A percentile compares a stretch with the other conserved stretches of the same genome.
Evolutionary conservation across 37 sponge, comb jelly and placozoan genomes (phyloP).

Genomic region (Tethya wilhelma): DNA sequence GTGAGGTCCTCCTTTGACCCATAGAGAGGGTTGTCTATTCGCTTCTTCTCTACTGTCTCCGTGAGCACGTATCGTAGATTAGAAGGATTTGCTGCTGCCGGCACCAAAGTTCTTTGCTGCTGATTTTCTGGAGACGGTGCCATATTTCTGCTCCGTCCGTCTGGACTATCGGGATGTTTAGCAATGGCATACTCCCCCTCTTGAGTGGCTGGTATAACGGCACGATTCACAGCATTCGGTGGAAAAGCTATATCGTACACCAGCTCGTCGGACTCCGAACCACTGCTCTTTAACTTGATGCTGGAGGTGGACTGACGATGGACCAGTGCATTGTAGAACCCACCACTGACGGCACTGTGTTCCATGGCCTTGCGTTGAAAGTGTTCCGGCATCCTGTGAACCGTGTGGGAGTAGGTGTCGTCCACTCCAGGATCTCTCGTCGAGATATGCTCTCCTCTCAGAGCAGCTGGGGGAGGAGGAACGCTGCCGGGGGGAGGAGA

Average conservation of each 20-base stretch:
- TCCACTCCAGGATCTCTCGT: too few species aligned
- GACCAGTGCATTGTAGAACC: constrained; percentile 41
- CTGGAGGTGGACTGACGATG: not conserved
- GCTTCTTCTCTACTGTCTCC: not conserved
- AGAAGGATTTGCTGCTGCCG: not conserved
- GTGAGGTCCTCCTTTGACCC: too few species aligned
- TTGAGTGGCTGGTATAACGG: not conserved
- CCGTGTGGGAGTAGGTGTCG: constrained; percentile 50
- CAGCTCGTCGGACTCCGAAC: not conserved
- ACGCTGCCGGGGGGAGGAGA: too few species aligned
- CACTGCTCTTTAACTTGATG: not conserved
- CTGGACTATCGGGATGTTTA: not conserved
- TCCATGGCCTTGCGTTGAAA: constrained; percentile 4
- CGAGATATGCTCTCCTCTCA: not conserved
- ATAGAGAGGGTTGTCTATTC: not conserved
- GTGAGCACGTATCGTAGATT: too few species aligned
- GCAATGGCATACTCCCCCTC: constrained; percentile 24
- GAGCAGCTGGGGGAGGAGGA: too few species aligned
- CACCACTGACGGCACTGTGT: not conserved
- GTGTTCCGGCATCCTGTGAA: constrained; percentile 22
- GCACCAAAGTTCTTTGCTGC: not conserved
- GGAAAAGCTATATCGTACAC: constrained; percentile 36
- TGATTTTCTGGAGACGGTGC: too few species aligned
- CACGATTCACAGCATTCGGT: not conserved
- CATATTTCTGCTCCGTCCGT: not conserved